Percentiles rank a stretch among this genome's conserved stretches.
phyloP scores from a whole-genome alignment of 2,113 vertebrate genomes.

The Nibea coibor region DNA sequence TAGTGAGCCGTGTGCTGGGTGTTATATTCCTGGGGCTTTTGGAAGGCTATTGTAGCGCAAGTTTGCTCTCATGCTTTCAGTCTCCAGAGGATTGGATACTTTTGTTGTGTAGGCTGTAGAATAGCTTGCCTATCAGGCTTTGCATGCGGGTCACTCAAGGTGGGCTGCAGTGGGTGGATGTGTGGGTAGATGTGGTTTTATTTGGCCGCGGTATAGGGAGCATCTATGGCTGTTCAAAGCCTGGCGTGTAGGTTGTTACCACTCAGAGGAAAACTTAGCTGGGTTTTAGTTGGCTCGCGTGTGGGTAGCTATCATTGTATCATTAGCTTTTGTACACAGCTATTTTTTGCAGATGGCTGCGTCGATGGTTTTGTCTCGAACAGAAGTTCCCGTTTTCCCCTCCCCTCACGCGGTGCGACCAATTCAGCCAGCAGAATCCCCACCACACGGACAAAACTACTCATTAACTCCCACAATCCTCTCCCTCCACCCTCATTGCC shows the following conservation, averaged over 20 bases:
- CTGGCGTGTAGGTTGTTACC: constrained; percentile 62
- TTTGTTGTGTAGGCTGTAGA: constrained; percentile 65
- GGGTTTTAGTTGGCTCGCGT: constrained; percentile 38
- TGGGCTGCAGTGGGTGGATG: constrained; percentile 60
- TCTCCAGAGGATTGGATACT: constrained; percentile 63
- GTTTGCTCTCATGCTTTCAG: constrained; percentile 62
- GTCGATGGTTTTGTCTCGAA: constrained; percentile 31
- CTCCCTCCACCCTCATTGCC: constrained; percentile 34
- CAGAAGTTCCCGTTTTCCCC: constrained; percentile 32
- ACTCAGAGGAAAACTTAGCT: constrained; percentile 52
- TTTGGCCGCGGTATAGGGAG: constrained; percentile 42
- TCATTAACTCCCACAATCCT: constrained; percentile 68
- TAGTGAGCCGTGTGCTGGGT: constrained; percentile 58
- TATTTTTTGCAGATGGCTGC: constrained; percentile 39
- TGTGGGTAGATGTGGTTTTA: constrained; percentile 68
- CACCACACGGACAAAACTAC: constrained; percentile 67
- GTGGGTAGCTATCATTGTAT: constrained; percentile 64
- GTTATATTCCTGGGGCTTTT: constrained; percentile 68
- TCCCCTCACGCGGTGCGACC: constrained; percentile 39
- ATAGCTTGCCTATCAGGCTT: constrained; percentile 61
- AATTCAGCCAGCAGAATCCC: constrained; percentile 59
- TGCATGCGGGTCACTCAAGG: constrained; percentile 63
- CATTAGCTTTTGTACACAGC: constrained; percentile 54
- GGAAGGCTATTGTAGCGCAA: constrained; percentile 55
- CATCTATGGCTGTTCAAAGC: constrained; percentile 51